Evolutionary conservation across 1,140 invertebrate genomes (phyloP), one percentile per base, ranked within the genome.

Genomic region (Physella acuta): DNA sequence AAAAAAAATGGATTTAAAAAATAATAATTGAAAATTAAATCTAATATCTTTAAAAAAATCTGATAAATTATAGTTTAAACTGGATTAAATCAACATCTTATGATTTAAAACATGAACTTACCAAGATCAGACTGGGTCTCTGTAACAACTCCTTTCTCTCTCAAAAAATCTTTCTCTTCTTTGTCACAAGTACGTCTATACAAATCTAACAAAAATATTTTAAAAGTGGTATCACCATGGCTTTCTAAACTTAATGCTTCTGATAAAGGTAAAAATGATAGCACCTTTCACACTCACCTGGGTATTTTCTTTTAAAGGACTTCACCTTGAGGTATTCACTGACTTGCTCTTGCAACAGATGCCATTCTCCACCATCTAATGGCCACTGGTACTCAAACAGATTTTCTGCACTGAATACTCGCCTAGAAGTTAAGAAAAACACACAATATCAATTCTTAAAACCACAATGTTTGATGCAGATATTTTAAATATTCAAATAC

Each of bases 361-460:
- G 93, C 4, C 90, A 90, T 71, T 93, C 91, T 73, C 87, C 90
- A 75, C 85, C 81, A 72, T 91, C 89, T 44, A 90, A 88, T 5
- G 94, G 93, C 95, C 95, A 98, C 76, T 92, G 92, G 81, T 98
- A 98, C 83, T 98, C 95, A 73, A 93, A 93, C 26, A 98, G 89
- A 81, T 93, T 92, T 62, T 93, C 91, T 17, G 80, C 79, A 31
- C 76, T 71, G 61, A 74, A 71, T 0, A 33, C 11, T 28, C 59
- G n/a, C n/a, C n/a, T n/a, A n/a, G n/a, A n/a, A n/a, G n/a, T n/a
- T n/a, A n/a, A n/a, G n/a, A n/a, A n/a, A n/a, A n/a, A n/a, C n/a
- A n/a, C n/a, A n/a, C n/a, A n/a, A n/a, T n/a, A n/a, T n/a, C n/a
- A n/a, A n/a, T n/a, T n/a, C n/a, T n/a, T n/a, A n/a, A n/a, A n/a